Conservation (phyloP, 2,888 invertebrate genomes). For the Eupithecia subfuscata region DNA sequence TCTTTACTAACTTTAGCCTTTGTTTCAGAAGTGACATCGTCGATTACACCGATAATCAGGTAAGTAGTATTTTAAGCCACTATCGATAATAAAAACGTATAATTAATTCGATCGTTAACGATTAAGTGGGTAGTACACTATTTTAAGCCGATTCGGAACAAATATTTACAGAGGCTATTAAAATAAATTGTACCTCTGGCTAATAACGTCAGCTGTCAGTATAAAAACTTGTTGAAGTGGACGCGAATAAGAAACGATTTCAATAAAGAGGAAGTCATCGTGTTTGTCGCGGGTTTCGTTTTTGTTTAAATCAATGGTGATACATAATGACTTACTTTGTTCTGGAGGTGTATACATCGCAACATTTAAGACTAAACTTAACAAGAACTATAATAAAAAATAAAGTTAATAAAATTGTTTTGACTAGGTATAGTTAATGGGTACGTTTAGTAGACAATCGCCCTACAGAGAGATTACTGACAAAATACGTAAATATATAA, state of each 20-base stretch:
- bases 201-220: slow-evolving; percentile 60
- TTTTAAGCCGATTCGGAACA: slow-evolving; percentile 49
- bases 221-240: slow-evolving; percentile 58
- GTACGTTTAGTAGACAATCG: neutral
- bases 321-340: no score
- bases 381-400: neutral
- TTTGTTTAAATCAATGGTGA: neutral
- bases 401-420: neutral
- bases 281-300: neutral
- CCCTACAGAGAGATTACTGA: neutral
- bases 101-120: neutral
- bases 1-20: slow-evolving; percentile 25
- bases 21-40: slow-evolving; percentile 77
- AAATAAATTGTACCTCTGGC: slow-evolving; percentile 57
- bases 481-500: neutral
- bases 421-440: neutral
- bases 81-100: neutral
- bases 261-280: slow-evolving; percentile 13
- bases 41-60: slow-evolving; percentile 74
- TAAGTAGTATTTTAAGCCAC: slow-evolving; percentile 51
- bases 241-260: slow-evolving; percentile 22
- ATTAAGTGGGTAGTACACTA: slow-evolving; percentile 18
- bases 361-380: neutral
- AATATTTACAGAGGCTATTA: slow-evolving; percentile 62
- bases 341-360: neutral